Conservation (phyloP, 2,888 invertebrate species). For the Emmelina monodactyla region DNA sequence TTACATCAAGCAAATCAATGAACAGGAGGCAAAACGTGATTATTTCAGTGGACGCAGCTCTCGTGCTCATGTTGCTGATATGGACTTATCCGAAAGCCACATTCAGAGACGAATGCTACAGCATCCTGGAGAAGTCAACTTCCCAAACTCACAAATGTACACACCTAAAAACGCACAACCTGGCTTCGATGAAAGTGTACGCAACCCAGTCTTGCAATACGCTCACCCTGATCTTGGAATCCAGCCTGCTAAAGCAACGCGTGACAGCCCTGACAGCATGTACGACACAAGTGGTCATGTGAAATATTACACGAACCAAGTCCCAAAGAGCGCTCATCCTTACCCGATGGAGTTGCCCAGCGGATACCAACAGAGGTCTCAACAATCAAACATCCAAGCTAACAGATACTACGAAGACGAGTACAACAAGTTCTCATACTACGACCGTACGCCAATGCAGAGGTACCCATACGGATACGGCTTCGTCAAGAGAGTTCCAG, state of each 20-base stretch:
- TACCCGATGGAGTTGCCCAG: constrained; percentile 62
- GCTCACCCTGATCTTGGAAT: constrained; percentile 82
- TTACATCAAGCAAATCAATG: constrained; percentile 73
- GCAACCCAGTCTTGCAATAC: constrained; percentile 79
- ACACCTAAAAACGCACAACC: constrained; percentile 68
- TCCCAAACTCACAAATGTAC: constrained; percentile 72
- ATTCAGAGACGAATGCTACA: constrained; percentile 77
- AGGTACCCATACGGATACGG: constrained; percentile 71
- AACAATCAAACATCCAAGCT: constrained; percentile 36
- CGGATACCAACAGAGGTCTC: constrained; percentile 48
- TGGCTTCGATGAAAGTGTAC: constrained; percentile 73
- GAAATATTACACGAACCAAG: constrained; percentile 57
- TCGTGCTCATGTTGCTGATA: constrained; percentile 50
- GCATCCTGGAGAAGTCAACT: constrained; percentile 69
- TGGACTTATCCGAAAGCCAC: constrained; percentile 60
- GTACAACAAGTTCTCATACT: constrained; percentile 62
- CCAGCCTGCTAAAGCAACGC: constrained; percentile 72
- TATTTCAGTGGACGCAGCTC: constrained; percentile 65
- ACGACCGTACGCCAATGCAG: constrained; percentile 53
- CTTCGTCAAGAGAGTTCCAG: constrained; percentile 62
- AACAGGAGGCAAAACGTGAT: constrained; percentile 68
- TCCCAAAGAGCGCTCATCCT: constrained; percentile 65
- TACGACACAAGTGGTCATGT: constrained; percentile 42
- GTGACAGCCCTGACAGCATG: constrained; percentile 40
- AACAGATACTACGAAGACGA: constrained; percentile 58